phyloP scores from a whole-genome alignment of 1,140 invertebrate species.

The Teleogryllus occipitalis region DNA sequence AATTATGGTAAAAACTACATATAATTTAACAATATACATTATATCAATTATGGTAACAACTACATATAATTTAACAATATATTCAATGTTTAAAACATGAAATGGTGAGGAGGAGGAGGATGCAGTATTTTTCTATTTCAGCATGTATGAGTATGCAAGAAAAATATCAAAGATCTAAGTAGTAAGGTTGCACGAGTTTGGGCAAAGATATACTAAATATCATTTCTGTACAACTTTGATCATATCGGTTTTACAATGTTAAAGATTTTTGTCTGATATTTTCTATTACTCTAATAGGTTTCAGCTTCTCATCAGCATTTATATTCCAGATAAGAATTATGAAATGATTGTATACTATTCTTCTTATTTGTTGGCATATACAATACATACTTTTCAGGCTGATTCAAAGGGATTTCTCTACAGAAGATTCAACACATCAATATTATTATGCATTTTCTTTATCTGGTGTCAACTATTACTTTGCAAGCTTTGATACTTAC shows the following conservation, averaged over 20 bases:
- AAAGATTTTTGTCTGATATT: constrained; percentile 60
- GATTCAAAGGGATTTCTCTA: constrained; percentile 58
- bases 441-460: constrained; percentile 45
- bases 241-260: constrained; percentile 50
- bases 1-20: too few relatives aligned
- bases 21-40: too few relatives aligned
- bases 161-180: too few relatives aligned
- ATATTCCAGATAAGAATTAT: constrained; percentile 54
- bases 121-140: too few relatives aligned
- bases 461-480: constrained; percentile 45
- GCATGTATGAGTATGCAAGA: too few relatives aligned
- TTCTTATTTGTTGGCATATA: background rate
- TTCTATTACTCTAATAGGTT: constrained; percentile 50
- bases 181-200: too few relatives aligned
- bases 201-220: too few relatives aligned
- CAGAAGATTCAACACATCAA: constrained; percentile 49
- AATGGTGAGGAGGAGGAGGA: too few relatives aligned
- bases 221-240: too few relatives aligned
- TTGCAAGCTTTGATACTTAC: constrained; percentile 50
- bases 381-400: constrained; percentile 38
- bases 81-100: too few relatives aligned
- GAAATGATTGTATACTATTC: background rate
- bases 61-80: too few relatives aligned
- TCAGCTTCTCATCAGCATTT: constrained; percentile 62
- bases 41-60: too few relatives aligned